Conservation (phyloP, 2,888 invertebrate species). For the Antitype chi region DNA sequence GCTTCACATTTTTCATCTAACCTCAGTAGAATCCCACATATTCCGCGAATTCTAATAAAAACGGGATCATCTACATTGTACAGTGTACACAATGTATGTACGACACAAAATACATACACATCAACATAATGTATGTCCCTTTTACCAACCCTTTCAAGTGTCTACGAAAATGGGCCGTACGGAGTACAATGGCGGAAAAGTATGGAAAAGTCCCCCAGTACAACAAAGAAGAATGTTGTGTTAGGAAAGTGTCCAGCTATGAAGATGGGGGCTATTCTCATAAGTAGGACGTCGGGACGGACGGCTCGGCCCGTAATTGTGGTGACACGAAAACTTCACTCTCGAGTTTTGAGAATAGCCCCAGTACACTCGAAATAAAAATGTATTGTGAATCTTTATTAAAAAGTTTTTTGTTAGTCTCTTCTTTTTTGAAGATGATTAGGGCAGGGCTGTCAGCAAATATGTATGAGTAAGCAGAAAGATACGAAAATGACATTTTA, state of each 20-base stretch:
- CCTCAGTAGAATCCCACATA: slow-evolving; percentile 25
- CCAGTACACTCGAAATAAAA: slow-evolving; percentile 49
- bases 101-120: slow-evolving; percentile 55
- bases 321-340: slow-evolving; percentile 61
- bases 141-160: slow-evolving; percentile 74
- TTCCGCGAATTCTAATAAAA: slow-evolving; percentile 45
- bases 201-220: slow-evolving; percentile 69
- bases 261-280: slow-evolving; percentile 68
- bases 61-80: slow-evolving; percentile 41
- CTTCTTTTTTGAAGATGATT: slow-evolving; percentile 23
- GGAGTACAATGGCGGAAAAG: slow-evolving; percentile 73
- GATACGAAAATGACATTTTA: slow-evolving; percentile 20
- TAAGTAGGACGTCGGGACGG: slow-evolving; percentile 68
- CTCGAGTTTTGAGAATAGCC: slow-evolving; percentile 54
- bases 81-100: slow-evolving; percentile 33
- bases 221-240: slow-evolving; percentile 74
- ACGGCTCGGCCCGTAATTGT: slow-evolving; percentile 61
- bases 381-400: slow-evolving; percentile 42
- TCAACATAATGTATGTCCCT: slow-evolving; percentile 64
- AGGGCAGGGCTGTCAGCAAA: slow-evolving; percentile 13
- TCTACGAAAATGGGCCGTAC: slow-evolving; percentile 73
- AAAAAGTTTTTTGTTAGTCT: slow-evolving; percentile 32
- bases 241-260: slow-evolving; percentile 74
- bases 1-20: slow-evolving; percentile 17
- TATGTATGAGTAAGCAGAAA: slow-evolving; percentile 21